Base-by-base conservation (phyloP, 2,113 vertebrate species). In the Hucho hucho region DNA sequence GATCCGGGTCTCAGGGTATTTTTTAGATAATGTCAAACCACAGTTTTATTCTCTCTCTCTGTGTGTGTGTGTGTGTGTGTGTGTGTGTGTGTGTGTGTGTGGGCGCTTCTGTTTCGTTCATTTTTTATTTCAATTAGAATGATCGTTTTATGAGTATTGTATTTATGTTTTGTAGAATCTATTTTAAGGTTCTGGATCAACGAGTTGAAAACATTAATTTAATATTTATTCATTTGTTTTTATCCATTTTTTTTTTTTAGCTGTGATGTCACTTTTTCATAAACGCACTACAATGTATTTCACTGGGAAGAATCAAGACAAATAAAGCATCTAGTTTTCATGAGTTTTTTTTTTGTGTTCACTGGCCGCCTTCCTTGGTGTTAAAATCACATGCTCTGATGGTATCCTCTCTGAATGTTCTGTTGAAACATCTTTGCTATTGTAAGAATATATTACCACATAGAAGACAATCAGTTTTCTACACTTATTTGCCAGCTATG, bases 321-420 rank as follows among this genome's bases (percentile, higher is more conserved):
- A 92, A 90, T 91, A 92, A 92, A 92, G 75, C 16, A 66, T 78
- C 18, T 72, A 78, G 77, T n/a, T 84, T 59, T 70, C 64, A 71
- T 26, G 32, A 7, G 28, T 46, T 79, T 58, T 71, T 67, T 77
- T 46, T 79, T 58, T 71, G 69, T 77, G 71, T 29, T 76, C 78
- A 7, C 1, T 9, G 6, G 6, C 37, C 6, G 75, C 1, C 6
- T 59, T 6, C n/a, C 58, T 22, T 59, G 56, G 18, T 4, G 3
- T 2, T n/a, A 6, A 22, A 22, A 61, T 22, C 16, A 16, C 47
- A 53, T 14, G 2, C 6, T 43, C 7, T 43, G 37, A 43, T 6
- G 0, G 37, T 43, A 9, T 43, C 37, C 37, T 43, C 37, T 9
- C 37, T 43, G 37, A 43, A 11, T 11, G 37, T 9, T 11, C 7